Evolutionary conservation across 2,113 vertebrate genomes (phyloP), one percentile per base, ranked within the genome.

Genomic region (Tor tambroides): DNA sequence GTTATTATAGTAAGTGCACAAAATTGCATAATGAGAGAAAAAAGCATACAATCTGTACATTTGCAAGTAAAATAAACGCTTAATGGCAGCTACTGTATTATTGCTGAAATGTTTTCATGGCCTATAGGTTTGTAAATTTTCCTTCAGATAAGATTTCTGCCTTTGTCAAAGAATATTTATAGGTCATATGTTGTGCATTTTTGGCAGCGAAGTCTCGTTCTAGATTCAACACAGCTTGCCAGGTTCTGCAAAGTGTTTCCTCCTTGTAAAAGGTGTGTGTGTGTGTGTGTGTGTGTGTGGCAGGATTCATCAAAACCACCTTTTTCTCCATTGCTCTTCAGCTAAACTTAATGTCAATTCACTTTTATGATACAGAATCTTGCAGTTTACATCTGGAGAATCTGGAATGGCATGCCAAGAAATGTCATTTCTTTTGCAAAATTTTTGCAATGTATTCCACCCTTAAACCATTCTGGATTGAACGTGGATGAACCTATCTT

Each of bases 381-480:
- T 17, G 46, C 65, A 69, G 2, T 15, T 28, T 65, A 32, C 5
- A 7, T 67, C 1, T 67, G 6, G 49, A 67, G 14, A 67, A 67
- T 30, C 2, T 1, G 12, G 12, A 67, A 32, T 32, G 28, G 17
- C 17, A 19, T 35, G 67, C 28, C 28, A 32, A 30, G 6, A 0
- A 32, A 30, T 30, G 14, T 26, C 35, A 15, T 26, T 5, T 28
- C 2, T 61, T 23, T 56, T 59, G 43, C 43, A 11, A 46, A 23
- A 10, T 61, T 61, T 61, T 30, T 30, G 12, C 28, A 67, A 67
- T 56, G 1, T 56, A 49, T 10, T 10, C 9, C 43, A 43, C 43
- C 43, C 51, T 85, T 80, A 76, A 82, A 41, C 35, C 76, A 38
- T 51, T 86, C 54, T n/a, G 67, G 35, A 86, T 78, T 72, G 74